Percentiles rank a stretch among this genome's conserved stretches.
Conservation (phyloP, 2,797 vertebrate species). For the Chromobotia macracanthus region DNA sequence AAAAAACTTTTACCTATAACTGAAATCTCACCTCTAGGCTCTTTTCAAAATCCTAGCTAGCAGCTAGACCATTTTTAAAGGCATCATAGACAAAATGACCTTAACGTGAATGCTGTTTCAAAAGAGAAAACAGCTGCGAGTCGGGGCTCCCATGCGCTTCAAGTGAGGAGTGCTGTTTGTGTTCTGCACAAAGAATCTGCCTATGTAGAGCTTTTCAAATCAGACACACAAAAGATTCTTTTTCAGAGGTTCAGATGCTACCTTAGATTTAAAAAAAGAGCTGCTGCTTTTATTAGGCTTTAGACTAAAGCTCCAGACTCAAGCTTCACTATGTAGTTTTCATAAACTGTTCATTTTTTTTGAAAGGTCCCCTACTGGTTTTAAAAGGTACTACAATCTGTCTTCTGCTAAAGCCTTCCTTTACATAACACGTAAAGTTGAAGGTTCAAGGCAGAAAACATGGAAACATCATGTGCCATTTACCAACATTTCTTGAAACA, state of each 20-base stretch:
- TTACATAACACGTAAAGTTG: background rate
- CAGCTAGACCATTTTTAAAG: too few species aligned
- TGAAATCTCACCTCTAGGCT: background rate
- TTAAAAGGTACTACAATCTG: background rate
- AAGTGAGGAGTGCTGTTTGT: background rate
- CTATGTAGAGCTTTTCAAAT: too few species aligned
- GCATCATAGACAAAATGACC: too few species aligned
- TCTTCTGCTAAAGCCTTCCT: background rate
- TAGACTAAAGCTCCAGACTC: too few species aligned
- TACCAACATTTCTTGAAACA: background rate
- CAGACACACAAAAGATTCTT: too few species aligned
- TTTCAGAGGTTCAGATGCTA: too few species aligned
- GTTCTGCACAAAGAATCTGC: too few species aligned
- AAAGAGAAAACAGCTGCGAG: background rate
- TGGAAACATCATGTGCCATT: background rate
- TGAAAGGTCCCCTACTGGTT: conserved; percentile 63
- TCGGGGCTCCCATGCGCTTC: too few species aligned
- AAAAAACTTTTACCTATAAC: background rate
- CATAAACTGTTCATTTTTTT: background rate
- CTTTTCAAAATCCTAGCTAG: background rate
- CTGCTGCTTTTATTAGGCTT: too few species aligned
- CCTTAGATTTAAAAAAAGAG: too few species aligned
- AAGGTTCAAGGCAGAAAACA: background rate
- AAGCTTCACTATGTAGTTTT: background rate
- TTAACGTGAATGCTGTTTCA: too few species aligned